Evolutionary conservation across 2,888 invertebrate species (phyloP), one percentile per base, ranked within the genome.

Genomic region (Gibbula magus): DNA sequence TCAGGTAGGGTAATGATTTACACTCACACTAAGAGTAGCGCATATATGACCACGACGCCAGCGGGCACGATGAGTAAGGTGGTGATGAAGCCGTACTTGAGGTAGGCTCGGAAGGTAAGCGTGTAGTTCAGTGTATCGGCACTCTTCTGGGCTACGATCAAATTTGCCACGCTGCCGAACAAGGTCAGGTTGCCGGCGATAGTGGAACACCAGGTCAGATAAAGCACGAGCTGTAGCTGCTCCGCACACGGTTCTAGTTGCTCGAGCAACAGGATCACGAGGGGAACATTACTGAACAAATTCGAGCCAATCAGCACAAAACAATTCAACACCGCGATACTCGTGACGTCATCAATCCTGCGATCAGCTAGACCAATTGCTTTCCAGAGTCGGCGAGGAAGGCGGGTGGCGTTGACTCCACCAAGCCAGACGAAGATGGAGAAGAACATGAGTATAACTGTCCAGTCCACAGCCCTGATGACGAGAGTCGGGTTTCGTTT

Each of bases 141-240:
- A 1, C 83, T 70, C 54, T 84, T 85, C 39, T 83, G 83, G 8
- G 84, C 83, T 22, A 87, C 86, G 25, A 86, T 83, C 0, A 85
- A 32, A 79, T 84, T 86, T 5, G 86, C 83, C 0, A 86, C 87
- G 52, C 86, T 84, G 25, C 86, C 85, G 70, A 84, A 84, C 29
- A 85, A 78, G 5, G 87, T 87, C 75, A 86, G 73, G 51, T 85
- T 87, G 0, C 87, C 87, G 3, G 85, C 86, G 18, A 87, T 81
- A 10, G 86, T 84, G 3, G 85, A 75, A 20, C 78, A 53, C 86
- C 86, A 87, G 3, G 83, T 84, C 35, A 87, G 70, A 78, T 84
- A 84, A 1, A 86, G 75, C 5, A 87, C 84, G 32, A 85, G 73
- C 35, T 67, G 77, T 2, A 85, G 54, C 76, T 85, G 84, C 32